These are phyloP conservation scores for Danio rerio DNA, from an alignment of 2,113 vertebrate species.

Conservation along the genomic window GRCz12tu NC_133186.1:39852501-39853000, in stretches of 20 bases:
- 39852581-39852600: background rate
- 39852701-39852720: background rate
- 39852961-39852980: too few relatives aligned
- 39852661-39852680: slow-evolving; percentile 7
- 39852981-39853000: too few relatives aligned
- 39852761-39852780: background rate
- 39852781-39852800: background rate
- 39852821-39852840: background rate
- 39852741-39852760: background rate
- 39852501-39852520: too few relatives aligned
- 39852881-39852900: slow-evolving; percentile 18
- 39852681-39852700: slow-evolving; percentile 5
- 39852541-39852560: background rate
- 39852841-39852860: slow-evolving; percentile 3
- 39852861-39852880: background rate
- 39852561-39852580: background rate
- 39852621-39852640: slow-evolving; percentile 5
- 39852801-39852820: background rate
- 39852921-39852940: too few relatives aligned
- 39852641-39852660: slow-evolving; percentile 34
- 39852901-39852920: background rate
- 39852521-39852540: too few relatives aligned
- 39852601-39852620: background rate
- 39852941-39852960: too few relatives aligned
- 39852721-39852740: slow-evolving; percentile 11